Base-by-base conservation (phyloP, 1,140 invertebrate species). In the Trachymyrmex cornetzi region DNA sequence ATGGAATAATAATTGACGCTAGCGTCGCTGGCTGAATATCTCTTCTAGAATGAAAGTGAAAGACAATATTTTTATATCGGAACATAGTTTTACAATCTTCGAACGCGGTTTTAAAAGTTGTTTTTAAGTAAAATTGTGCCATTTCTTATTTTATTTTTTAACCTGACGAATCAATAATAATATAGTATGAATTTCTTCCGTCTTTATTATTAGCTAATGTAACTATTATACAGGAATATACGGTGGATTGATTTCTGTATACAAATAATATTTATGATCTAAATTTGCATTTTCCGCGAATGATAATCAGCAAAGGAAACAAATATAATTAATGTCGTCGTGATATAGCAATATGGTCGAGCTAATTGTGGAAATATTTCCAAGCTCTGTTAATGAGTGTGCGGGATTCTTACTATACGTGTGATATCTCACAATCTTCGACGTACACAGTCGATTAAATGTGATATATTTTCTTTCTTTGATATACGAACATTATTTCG, bases 21-120 rank as follows among this genome's bases (percentile, higher is more conserved):
- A 38, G 27, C 55, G 19, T 34, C 55, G 80, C 57, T 34, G 55
- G 9, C 55, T 50, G 12, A 2, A 61, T 74, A 30, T 61, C 67
- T 82, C 16, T 48, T 59, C 55, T 30, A 27, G 55, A 48, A 84
- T 44, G 80, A 84, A 61, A 84, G 80, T 84, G 67, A 84, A 84
- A 84, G 69, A 71, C 38, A 19, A 61, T 9, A 34, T 50, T 63
- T 74, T 72, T 48, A 2, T 22, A 24, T 63, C 55, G 5, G 14
- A 34, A 74, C 53, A 24, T 59, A 53, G 38, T 72, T 57, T 44
- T 6, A 24, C 12, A 69, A 27, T 24, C 19, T 66, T 38, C 22
- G 9, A 50, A 27, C 22, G 38, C 7, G 19, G 7, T 48, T 50
- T 50, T 24, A 48, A 27, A 50, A 44, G 6, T 27, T 64, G 34